Evolutionary conservation across 2,113 vertebrate genomes (phyloP), one percentile per base, ranked within the genome.

Genomic region (Leptobrachium ailaonicum): DNA sequence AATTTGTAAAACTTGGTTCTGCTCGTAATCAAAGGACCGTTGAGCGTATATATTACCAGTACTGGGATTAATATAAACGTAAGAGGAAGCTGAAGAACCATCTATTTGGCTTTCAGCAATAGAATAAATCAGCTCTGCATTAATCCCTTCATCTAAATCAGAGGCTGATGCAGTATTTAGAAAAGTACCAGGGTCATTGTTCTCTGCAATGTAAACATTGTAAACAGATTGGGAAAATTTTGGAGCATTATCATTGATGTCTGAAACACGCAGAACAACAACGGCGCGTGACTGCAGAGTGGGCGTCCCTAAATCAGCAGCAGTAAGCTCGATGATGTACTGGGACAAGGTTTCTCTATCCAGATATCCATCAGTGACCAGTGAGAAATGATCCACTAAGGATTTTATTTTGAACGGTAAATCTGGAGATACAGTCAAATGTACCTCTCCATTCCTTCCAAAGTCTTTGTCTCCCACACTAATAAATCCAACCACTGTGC

Each of bases 381-480:
- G 32, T 86, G 43, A 67, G 72, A 82, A 79, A 87, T 42, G 44
- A 60, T 75, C 64, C 10, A 47, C 45, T 47, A 32, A 45, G 4
- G 60, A 13, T 40, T 13, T 75, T 20, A 75, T 64, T 40, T 75
- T 64, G 14, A 75, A 75, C 40, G 73, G 73, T 4, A 91, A 86
- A 0, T 83, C 56, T 0, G 91, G 89, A 10, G 85, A 80, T 14
- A 96, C 85, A 3, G 84, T 83, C 71, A 97, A 87, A 4, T 84
- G 93, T 77, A 94, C 90, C 47, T 88, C 83, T 58, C 92, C 88
- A 0, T 95, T 95, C 82, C 82, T 86, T 5, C 93, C 94, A 0
- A 92, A 92, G 74, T 96, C 95, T 86, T 84, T 87, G 82, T 96
- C 95, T 60, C 88, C 82, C 54, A 95, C 85, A 0, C 89, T 95